These are phyloP conservation scores for Fistularia commersonii DNA, from an alignment of 2,797 vertebrate genomes.

Conservation along the genomic window DNA sequence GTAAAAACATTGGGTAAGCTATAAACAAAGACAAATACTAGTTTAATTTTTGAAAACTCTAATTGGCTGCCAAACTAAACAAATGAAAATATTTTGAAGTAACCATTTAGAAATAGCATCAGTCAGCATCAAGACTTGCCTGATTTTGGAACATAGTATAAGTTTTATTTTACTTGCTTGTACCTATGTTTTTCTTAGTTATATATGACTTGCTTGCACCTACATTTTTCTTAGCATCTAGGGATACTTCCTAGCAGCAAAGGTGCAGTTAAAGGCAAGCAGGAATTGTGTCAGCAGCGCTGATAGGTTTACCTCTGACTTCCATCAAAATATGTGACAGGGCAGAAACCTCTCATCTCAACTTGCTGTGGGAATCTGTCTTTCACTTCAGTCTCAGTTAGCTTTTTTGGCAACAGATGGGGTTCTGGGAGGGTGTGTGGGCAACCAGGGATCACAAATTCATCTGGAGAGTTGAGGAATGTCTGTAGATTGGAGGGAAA, in stretches of 20 bases:
- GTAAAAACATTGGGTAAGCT: too few species aligned
- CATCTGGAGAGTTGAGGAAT: conserved; percentile 83
- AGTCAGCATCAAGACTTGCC: too few species aligned
- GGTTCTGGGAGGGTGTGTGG: conserved; percentile 77
- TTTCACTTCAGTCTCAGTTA: conserved; percentile 80
- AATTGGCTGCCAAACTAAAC: too few species aligned
- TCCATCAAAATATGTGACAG: conserved; percentile 89
- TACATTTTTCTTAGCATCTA: not conserved
- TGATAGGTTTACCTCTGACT: conserved; percentile 76
- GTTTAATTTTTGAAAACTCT: too few species aligned
- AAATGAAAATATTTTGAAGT: too few species aligned
- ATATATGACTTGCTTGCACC: too few species aligned
- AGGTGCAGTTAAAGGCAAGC: not conserved
- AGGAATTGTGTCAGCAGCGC: not conserved
- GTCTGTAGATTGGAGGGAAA: conserved; percentile 63
- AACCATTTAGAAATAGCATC: too few species aligned
- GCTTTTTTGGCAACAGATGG: conserved; percentile 78
- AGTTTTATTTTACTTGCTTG: too few species aligned
- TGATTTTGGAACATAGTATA: too few species aligned
- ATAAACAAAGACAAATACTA: too few species aligned
- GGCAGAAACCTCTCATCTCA: conserved; percentile 91
- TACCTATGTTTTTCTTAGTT: too few species aligned
- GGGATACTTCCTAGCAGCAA: not conserved
- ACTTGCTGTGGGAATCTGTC: conserved; percentile 80
- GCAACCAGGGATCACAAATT: conserved; percentile 82